These are phyloP conservation scores for Echinops telfairi DNA, from an alignment of 2,113 vertebrate species.

Conservation along the genomic window DNA sequence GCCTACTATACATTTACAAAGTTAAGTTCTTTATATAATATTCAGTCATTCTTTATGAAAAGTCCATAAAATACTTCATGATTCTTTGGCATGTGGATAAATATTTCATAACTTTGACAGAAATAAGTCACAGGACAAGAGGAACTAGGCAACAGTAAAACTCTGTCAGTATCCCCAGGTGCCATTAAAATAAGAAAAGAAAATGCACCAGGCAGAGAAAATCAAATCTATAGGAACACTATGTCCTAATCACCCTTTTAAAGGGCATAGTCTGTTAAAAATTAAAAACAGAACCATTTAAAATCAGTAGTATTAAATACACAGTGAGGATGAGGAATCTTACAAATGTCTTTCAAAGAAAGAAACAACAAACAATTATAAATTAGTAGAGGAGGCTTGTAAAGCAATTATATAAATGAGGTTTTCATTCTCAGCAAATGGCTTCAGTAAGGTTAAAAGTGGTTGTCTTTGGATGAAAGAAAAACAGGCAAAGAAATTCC, in stretches of 20 bases:
- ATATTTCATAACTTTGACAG: slow-evolving; percentile 28
- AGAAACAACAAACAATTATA: slow-evolving; percentile 32
- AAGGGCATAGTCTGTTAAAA: slow-evolving; percentile 3
- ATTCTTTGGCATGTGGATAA: not conserved
- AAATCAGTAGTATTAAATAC: slow-evolving; percentile 36
- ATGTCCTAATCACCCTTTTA: not conserved
- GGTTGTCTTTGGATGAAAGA: slow-evolving; percentile 38
- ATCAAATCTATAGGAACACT: not conserved
- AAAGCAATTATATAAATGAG: slow-evolving; percentile 39
- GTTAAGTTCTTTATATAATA: not conserved
- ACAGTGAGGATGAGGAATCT: not conserved
- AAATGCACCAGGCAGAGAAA: not conserved
- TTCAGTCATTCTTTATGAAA: slow-evolving; percentile 27
- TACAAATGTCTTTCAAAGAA: slow-evolving; percentile 52
- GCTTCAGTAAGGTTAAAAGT: slow-evolving; percentile 37
- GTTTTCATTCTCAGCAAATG: slow-evolving; percentile 60
- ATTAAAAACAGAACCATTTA: slow-evolving; percentile 35
- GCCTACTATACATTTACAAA: not conserved
- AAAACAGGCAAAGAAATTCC: slow-evolving; percentile 49
- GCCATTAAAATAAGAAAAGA: not conserved
- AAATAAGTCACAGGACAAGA: slow-evolving; percentile 12
- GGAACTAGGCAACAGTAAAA: not conserved
- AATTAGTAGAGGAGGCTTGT: slow-evolving; percentile 29
- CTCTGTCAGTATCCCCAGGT: not conserved
- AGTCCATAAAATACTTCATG: slow-evolving; percentile 21